Evolutionary conservation across 2,888 invertebrate genomes (phyloP), one percentile per base, ranked within the genome.

Genomic region (Epsilonema sp.): DNA sequence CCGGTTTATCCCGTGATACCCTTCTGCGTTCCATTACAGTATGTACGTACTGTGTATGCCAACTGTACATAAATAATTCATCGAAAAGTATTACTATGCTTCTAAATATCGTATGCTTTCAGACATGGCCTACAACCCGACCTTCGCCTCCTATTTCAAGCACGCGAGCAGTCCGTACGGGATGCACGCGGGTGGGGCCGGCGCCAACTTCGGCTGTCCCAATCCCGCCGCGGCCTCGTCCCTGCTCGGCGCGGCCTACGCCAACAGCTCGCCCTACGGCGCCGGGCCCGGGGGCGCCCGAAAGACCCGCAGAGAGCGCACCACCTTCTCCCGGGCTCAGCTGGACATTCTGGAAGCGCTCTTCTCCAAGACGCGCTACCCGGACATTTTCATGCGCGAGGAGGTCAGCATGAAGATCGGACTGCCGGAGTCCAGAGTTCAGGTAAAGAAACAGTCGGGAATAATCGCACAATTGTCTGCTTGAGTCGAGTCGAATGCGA

Each of bases 321-420:
- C 92, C 20, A 94, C 92, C 23, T 94, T 92, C 71, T 87, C 89
- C n/a, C 73, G 90, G 46, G 81, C 85, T 1, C 92, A 94, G 65
- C 74, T 94, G 54, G 90, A 90, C 67, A 78, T 89, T 2, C 70
- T 94, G 53, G 92, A 94, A 64, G 74, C 79, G 0, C 72, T 92
- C 42, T 94, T 94, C 69, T 77, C 78, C 56, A 90, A 89, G 71
- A 92, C 90, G 5, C 74, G 89, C 60, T 94, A 94, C 56, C 71
- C 92, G 2, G 92, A 92, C 69, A 90, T 94, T 67, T 94, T 92
- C 73, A 89, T 90, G 87, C 72, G 92, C 49, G 92, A 94, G 64
- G 92, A 94, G 70, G 89, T 92, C 21, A 90, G 92, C 0, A 69
- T 89, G 49, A 90, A 90, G 71, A 92, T 94, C 61, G 86, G 82